Base-by-base conservation (phyloP, 2,113 vertebrate species). In the Amphiprion ocellaris region DNA sequence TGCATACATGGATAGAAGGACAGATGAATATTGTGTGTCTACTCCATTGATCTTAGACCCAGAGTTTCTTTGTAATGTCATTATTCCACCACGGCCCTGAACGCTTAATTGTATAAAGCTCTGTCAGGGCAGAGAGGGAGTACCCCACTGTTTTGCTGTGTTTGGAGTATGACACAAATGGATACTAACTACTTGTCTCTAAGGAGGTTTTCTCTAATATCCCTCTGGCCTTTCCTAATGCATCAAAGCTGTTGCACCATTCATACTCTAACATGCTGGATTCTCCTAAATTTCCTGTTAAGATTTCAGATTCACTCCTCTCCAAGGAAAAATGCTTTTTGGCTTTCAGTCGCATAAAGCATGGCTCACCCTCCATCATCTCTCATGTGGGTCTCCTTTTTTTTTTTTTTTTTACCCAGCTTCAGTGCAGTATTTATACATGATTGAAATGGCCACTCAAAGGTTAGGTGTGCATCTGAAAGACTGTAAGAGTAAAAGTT, bases 141-240 rank as follows among this genome's bases (percentile, higher is more conserved):
- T 71, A 55, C 73, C 53, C 80, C 63, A 30, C 44, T 90, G 83
- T 85, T 87, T 87, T 79, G 70, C 73, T 83, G 65, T 87, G 87
- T 91, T 89, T 89, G 85, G 79, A 77, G 83, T 82, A 85, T 87
- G 89, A 90, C 90, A 90, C 78, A 92, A 92, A 92, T 92, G 90
- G 81, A 93, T 83, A 92, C 86, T 90, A 90, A 90, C 77, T 73
- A 53, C 70, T 50, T n/a, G 60, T 90, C 87, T 92, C 85, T 60
- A 44, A 83, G 85, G 87, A 89, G 84, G 60, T 68, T 86, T 85
- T 44, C 60, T 77, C 62, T 93, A 91, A 89, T 74, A 73, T 85
- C 76, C 69, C 37, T 69, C 69, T 55, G 63, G 69, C 76, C 67
- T 84, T 69, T 84, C 10, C 77, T 86, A 76, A 84, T 90, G 83